Conservation (phyloP, 2,113 vertebrate genomes). For the Willisornis vidua region DNA sequence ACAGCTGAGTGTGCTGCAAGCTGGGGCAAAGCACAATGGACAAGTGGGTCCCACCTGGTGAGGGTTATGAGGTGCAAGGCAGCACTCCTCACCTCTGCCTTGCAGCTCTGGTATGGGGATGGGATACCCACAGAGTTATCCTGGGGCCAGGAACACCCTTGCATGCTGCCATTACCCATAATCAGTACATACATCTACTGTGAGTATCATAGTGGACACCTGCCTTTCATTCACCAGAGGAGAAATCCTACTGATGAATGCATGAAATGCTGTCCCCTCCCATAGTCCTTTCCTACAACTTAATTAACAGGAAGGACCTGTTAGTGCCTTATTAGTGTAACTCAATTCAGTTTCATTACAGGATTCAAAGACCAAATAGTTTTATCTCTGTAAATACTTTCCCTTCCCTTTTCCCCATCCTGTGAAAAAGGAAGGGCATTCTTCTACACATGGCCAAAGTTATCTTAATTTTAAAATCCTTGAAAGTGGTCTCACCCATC, state of each 20-base stretch:
- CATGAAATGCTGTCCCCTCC: not conserved
- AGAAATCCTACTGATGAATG: not conserved
- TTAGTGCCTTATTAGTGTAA: not conserved
- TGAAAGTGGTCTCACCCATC: not conserved
- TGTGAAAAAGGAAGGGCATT: not conserved
- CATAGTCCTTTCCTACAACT: not conserved
- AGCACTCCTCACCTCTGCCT: not conserved
- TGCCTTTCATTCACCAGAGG: not conserved
- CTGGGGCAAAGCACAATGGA: not conserved
- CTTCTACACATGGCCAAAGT: not conserved
- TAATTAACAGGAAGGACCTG: not conserved
- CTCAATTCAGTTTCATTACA: not conserved
- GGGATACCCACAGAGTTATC: rapidly evolving
- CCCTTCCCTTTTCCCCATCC: not conserved
- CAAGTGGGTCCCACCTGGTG: rapidly evolving
- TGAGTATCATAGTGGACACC: rapidly evolving
- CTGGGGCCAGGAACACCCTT: not conserved
- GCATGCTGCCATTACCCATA: rapidly evolving
- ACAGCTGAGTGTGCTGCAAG: not conserved
- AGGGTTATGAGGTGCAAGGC: not conserved
- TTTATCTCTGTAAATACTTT: not conserved
- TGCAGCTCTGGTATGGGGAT: not conserved
- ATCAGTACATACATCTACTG: not conserved
- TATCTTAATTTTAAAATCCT: not conserved
- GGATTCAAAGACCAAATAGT: not conserved